Conservation (phyloP, 2,888 invertebrate species). For the Meloe dianella region DNA sequence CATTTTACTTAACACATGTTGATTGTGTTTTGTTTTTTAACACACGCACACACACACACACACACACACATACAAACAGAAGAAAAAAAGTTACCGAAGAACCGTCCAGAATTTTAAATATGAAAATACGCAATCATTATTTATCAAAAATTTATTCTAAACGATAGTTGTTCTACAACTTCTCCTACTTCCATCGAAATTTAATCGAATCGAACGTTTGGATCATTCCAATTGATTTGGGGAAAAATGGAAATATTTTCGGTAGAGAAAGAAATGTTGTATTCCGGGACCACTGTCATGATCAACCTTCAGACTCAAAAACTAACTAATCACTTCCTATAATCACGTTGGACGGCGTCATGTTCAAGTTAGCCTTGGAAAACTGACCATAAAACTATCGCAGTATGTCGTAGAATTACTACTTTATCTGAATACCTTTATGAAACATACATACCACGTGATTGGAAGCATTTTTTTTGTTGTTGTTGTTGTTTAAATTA, state of each 20-base stretch:
- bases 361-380: constrained; percentile 50
- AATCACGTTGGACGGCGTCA: constrained; percentile 49
- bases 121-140: background rate
- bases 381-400: constrained; percentile 43
- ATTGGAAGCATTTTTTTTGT: constrained; percentile 26
- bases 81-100: too few species aligned
- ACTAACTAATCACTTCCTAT: constrained; percentile 51
- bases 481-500: constrained; percentile 1
- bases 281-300: constrained; percentile 45
- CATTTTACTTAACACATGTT: constrained; percentile 29
- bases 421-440: constrained; percentile 32
- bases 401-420: constrained; percentile 36
- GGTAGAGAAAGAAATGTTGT: background rate
- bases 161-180: background rate
- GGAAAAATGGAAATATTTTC: background rate
- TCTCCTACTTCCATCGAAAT: background rate
- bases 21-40: constrained; percentile 19
- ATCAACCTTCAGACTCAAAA: constrained; percentile 49
- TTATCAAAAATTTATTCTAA: background rate
- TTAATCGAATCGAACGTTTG: too few species aligned
- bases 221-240: too few species aligned
- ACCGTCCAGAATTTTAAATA: background rate
- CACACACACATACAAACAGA: too few species aligned
- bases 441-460: constrained; percentile 36
- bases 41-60: background rate